A percentile compares a stretch with the other conserved stretches of the same genome.
phyloP scores from a whole-genome alignment of 2,888 invertebrate species.

The Galeopsomyia nigrocyanea region DNA sequence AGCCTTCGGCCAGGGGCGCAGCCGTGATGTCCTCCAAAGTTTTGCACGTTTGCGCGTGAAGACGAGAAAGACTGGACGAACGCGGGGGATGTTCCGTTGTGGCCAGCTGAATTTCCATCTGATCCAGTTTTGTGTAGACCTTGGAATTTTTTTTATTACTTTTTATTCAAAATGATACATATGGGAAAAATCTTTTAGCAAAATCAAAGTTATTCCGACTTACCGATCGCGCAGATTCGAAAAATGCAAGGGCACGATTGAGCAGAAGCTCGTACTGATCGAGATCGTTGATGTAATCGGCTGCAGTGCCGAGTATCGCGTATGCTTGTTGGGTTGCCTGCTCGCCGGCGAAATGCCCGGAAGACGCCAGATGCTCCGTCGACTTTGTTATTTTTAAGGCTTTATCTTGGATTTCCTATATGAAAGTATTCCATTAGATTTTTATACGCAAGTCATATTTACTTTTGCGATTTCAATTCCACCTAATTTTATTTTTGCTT shows the following conservation, averaged over 20 bases:
- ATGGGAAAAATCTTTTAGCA: background rate
- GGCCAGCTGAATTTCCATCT: slow-evolving; percentile 80
- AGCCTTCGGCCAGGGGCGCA: slow-evolving; percentile 79
- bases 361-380: slow-evolving; percentile 80
- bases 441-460: too few relatives aligned
- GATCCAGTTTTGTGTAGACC: slow-evolving; percentile 80
- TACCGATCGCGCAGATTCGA: slow-evolving; percentile 78
- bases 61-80: slow-evolving; percentile 77
- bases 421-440: slow-evolving; percentile 25
- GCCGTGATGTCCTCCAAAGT: slow-evolving; percentile 78
- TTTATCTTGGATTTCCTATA: slow-evolving; percentile 78
- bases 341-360: slow-evolving; percentile 80
- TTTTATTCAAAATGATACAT: too few relatives aligned
- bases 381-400: slow-evolving; percentile 83
- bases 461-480: too few relatives aligned
- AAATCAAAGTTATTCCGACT: slow-evolving; percentile 51
- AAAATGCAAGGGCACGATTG: slow-evolving; percentile 79
- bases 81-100: slow-evolving; percentile 76
- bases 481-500: too few relatives aligned
- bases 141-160: slow-evolving; percentile 59
- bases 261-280: slow-evolving; percentile 80
- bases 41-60: slow-evolving; percentile 77
- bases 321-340: slow-evolving; percentile 79
- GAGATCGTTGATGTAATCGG: slow-evolving; percentile 79
- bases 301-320: slow-evolving; percentile 75